A percentile compares a stretch with the other conserved stretches of the same genome.
phyloP scores from a whole-genome alignment of 2,797 vertebrate species.

The Mycteria americana region DNA sequence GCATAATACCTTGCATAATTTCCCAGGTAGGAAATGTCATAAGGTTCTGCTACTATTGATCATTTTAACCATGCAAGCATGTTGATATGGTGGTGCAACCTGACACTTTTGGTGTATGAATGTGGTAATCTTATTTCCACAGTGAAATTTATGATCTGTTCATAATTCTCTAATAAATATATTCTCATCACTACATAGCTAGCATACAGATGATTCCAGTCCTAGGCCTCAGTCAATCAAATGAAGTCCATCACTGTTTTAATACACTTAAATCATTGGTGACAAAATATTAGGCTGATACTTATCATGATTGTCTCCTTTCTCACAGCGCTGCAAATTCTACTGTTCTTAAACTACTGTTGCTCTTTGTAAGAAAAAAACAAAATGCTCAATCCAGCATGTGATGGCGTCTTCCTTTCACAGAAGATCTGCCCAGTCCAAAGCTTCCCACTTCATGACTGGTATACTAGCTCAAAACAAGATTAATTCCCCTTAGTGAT shows the following conservation, averaged over 20 bases:
- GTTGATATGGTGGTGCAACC: background rate
- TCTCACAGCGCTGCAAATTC: background rate
- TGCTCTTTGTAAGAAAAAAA: background rate
- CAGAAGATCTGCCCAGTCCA: background rate
- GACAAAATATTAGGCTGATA: background rate
- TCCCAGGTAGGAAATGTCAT: background rate
- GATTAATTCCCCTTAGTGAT: conserved; percentile 1
- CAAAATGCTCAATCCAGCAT: background rate
- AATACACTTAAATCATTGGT: background rate
- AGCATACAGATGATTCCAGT: background rate
- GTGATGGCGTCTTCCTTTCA: background rate
- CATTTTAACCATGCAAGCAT: background rate
- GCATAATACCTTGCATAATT: background rate
- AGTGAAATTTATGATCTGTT: background rate
- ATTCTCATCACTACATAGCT: background rate
- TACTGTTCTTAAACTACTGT: background rate
- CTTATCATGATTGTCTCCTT: background rate
- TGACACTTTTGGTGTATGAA: background rate
- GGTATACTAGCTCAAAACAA: background rate
- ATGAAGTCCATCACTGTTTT: background rate
- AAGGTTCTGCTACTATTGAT: background rate
- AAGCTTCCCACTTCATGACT: background rate
- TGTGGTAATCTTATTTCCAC: background rate
- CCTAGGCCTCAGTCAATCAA: background rate
- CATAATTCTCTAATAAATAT: background rate